Conservation (phyloP, 2,113 vertebrate species). For the Shinisaurus crocodilurus region DNA sequence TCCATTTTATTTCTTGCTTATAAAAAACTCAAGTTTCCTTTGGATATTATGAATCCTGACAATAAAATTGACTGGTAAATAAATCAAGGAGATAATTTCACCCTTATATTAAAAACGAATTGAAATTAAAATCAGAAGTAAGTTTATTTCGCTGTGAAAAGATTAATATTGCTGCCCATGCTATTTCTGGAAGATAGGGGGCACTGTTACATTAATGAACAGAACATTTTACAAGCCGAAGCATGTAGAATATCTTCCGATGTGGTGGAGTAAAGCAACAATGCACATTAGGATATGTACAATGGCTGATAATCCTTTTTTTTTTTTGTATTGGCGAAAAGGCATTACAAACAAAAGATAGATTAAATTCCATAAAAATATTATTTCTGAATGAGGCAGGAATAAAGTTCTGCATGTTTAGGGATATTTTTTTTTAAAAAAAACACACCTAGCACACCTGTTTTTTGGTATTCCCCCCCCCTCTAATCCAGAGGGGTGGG, state of each 20-base stretch:
- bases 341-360: conserved; percentile 27
- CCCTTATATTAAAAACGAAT: conserved; percentile 21
- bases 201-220: conserved; percentile 72
- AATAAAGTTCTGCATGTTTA: neutral
- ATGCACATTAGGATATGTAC: neutral
- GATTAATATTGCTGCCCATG: conserved; percentile 34
- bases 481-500: neutral
- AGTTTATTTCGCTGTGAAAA: conserved; percentile 23
- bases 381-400: conserved; percentile 35
- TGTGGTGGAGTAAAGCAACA: neutral
- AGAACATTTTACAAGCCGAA: conserved; percentile 23
- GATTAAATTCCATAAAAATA: neutral
- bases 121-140: neutral
- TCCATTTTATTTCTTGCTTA: conserved; percentile 16
- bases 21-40: neutral
- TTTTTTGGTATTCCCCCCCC: neutral
- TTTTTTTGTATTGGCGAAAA: conserved; percentile 23
- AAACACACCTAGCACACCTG: neutral
- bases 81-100: conserved; percentile 4
- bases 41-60: neutral
- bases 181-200: conserved; percentile 69
- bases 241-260: conserved; percentile 31
- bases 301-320: neutral
- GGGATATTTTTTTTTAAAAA: neutral
- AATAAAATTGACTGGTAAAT: conserved; percentile 35